Evolutionary conservation across 37 sponge, comb jelly and placozoan genomes (phyloP).

Genomic region (Aphrocallistes beatrix): DNA sequence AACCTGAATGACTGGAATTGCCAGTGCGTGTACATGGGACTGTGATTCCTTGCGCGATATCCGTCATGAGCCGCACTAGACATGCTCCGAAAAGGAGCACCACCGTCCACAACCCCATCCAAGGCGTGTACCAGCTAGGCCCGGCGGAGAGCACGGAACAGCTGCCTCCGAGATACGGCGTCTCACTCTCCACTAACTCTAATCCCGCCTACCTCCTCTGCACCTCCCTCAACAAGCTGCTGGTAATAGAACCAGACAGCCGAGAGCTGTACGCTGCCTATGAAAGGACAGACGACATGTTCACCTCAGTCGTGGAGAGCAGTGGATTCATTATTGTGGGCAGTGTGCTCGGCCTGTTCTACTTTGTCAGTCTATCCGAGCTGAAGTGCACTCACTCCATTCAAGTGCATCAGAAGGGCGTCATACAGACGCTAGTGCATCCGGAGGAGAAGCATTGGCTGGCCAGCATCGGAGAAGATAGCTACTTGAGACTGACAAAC

Average conservation of each 20-base stretch:
- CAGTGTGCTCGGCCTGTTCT: background rate
- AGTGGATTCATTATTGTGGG: background rate
- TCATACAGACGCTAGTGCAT: background rate
- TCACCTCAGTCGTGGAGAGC: background rate
- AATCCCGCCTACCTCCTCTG: background rate
- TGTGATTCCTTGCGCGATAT: background rate
- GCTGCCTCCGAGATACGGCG: background rate
- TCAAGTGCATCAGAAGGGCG: background rate
- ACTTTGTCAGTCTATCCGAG: background rate
- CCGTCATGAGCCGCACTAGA: background rate
- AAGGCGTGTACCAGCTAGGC: background rate
- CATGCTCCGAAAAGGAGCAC: background rate
- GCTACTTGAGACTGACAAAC: background rate
- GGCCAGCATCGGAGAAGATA: background rate
- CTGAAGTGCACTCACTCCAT: background rate
- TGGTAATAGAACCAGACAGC: background rate
- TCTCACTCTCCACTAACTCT: background rate
- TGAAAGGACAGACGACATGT: background rate
- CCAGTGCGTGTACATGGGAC: background rate
- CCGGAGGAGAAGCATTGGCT: background rate
- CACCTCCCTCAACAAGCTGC: background rate
- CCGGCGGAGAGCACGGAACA: background rate
- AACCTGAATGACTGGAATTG: constrained; percentile 18
- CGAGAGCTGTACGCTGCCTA: constrained; percentile 1
- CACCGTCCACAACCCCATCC: background rate